Base-by-base conservation (phyloP, 2,113 vertebrate species). In the Sakesphorus luctuosus region DNA sequence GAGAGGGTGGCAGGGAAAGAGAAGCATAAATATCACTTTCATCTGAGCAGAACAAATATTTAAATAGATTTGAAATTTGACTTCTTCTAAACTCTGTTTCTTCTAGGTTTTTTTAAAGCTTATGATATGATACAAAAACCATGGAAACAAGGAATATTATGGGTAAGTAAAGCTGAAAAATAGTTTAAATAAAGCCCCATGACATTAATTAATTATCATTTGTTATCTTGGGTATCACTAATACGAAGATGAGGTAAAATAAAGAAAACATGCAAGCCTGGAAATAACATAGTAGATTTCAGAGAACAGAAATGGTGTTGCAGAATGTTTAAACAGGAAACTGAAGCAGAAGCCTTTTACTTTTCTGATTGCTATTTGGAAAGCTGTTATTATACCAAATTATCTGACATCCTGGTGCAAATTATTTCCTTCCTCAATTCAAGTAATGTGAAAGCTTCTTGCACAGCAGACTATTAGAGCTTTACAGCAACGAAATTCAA, bases 381-480 rank as follows among this genome's bases (percentile, higher is more conserved):
- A 94, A 68, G 74, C 69, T 95, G 75, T 94, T 92, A 89, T 93
- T 97, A 94, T 40, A 95, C 86, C 93, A 71, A 96, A 95, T 91
- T 93, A 96, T 88, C 90, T 93, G 55, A 69, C 83, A 93, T 92
- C 77, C 78, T 97, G 66, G 93, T 95, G 85, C 84, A 97, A 96
- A 96, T 88, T 79, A 96, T 91, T 97, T 97, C 97, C 97, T 97
- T 97, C 97, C 97, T 96, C 96, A 96, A 94, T 84, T 96, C 63
- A 94, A 92, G 72, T 88, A 96, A 95, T 46, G 50, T 31, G 62
- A 96, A 95, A 75, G 13, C 47, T 80, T 63, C 44, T 73, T 85
- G 66, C 46, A 72, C 13, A 50, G 59, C 35, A 94, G 59, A 77
- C 8, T 81, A 75, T 68, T 61, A 80, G 63, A 82, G 44, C 18